Percentiles rank a stretch among this genome's conserved stretches.
phyloP scores from a whole-genome alignment of 2,888 invertebrate species.

The Germaria angustata region DNA sequence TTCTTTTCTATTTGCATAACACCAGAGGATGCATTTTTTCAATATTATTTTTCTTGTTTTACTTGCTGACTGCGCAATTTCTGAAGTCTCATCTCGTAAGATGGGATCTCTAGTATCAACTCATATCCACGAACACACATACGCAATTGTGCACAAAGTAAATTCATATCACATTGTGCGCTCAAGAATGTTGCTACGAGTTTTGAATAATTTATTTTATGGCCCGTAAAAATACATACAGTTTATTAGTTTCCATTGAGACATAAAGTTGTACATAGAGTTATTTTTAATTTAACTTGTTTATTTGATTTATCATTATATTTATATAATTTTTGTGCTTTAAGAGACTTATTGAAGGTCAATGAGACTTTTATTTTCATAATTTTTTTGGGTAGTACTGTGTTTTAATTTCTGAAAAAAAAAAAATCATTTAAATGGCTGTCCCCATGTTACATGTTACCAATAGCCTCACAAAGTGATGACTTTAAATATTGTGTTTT shows the following conservation, averaged over 20 bases:
- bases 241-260: neutral
- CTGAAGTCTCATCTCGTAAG: neutral
- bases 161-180: neutral
- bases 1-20: conserved; percentile 51
- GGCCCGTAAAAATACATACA: neutral
- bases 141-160: neutral
- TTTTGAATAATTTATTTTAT: conserved; percentile 13
- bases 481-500: too few relatives aligned
- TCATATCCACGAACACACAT: too few relatives aligned
- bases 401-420: too few relatives aligned
- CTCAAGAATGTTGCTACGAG: neutral
- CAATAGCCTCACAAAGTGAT: too few relatives aligned
- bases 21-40: conserved; percentile 23
- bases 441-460: too few relatives aligned
- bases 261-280: neutral
- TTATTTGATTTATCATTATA: too few relatives aligned
- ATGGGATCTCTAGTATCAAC: conserved; percentile 11
- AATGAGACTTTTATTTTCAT: too few relatives aligned
- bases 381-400: too few relatives aligned
- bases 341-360: too few relatives aligned
- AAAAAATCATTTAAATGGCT: too few relatives aligned
- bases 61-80: conserved; percentile 1
- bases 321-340: too few relatives aligned
- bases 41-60: conserved; percentile 15
- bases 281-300: too few relatives aligned